These are phyloP conservation scores for Tigriopus japonicus DNA, from an alignment of 1,140 invertebrate genomes.

Conservation along the genomic window DNA sequence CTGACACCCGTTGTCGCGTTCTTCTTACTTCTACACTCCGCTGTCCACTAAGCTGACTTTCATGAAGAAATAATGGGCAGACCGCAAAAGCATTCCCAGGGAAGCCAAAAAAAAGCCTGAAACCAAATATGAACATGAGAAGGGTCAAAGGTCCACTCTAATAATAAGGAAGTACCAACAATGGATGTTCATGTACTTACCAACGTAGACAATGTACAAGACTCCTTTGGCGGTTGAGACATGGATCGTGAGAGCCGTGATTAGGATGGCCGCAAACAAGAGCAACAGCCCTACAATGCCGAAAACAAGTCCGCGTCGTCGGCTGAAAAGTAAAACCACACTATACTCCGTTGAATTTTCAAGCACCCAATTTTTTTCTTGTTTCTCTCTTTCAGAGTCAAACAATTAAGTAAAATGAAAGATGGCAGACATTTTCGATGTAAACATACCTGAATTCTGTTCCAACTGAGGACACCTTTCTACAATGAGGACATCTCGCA, in stretches of 20 bases:
- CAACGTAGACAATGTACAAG: not conserved
- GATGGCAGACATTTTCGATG: not conserved
- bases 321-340: not conserved
- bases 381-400: no score
- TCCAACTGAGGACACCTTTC: slow-evolving; percentile 41
- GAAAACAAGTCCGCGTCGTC: not conserved
- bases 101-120: no score
- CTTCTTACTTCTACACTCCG: no score
- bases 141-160: no score
- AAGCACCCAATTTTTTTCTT: no score
- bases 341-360: no score
- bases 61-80: no score
- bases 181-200: not conserved
- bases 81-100: no score
- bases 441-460: slow-evolving; percentile 4
- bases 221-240: not conserved
- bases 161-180: no score
- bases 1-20: no score
- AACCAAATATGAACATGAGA: no score
- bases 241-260: not conserved
- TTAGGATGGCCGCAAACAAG: not conserved
- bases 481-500: slow-evolving; percentile 86
- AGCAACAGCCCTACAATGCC: not conserved
- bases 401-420: not conserved
- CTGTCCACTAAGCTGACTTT: no score